phyloP scores from a whole-genome alignment of 2,113 vertebrate genomes.

The Phyllopteryx taeniolatus region DNA sequence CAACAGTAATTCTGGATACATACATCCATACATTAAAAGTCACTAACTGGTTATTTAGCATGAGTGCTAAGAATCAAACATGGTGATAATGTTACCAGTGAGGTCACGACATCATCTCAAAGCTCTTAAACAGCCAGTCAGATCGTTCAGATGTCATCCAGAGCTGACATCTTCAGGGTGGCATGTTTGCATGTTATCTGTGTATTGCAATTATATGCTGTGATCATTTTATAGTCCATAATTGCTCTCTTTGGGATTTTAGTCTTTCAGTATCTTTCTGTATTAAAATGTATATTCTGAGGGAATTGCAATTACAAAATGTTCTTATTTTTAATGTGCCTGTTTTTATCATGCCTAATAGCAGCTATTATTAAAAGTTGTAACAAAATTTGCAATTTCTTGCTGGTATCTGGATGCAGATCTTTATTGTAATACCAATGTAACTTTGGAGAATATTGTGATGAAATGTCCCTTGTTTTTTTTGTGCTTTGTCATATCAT shows the following conservation, averaged over 20 bases:
- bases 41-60: no score
- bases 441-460: neutral
- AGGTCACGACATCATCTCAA: no score
- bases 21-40: no score
- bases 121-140: no score
- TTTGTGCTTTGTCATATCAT: constrained; percentile 46
- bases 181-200: neutral
- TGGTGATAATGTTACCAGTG: no score
- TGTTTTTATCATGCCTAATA: neutral
- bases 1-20: no score
- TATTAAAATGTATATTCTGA: constrained; percentile 1
- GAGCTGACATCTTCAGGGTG: neutral
- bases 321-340: neutral
- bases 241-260: neutral
- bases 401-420: neutral
- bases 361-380: neutral
- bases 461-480: neutral
- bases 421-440: neutral
- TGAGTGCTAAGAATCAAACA: no score
- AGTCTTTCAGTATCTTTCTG: neutral
- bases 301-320: neutral
- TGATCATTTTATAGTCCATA: neutral
- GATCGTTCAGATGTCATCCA: neutral
- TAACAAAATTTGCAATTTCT: neutral
- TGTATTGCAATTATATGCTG: neutral